Evolutionary conservation across 1,140 invertebrate genomes (phyloP), one percentile per base, ranked within the genome.

Genomic region (Littorina saxatilis): DNA sequence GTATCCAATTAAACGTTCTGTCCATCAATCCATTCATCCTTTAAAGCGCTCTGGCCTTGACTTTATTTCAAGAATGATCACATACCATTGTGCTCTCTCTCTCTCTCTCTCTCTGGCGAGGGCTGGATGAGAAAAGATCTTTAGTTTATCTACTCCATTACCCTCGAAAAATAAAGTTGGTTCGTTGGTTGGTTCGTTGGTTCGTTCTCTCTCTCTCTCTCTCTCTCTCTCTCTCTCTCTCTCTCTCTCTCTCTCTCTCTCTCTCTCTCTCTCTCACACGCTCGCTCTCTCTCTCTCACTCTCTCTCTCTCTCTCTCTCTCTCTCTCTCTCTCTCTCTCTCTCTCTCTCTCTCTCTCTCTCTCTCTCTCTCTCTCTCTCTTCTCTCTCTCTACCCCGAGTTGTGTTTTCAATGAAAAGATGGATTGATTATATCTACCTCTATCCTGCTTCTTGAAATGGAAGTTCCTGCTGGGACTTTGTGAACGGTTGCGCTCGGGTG

Each of bases 321-420:
- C 32, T 32, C 32, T 66, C 32, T 27, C 11, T 32, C 61, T 32
- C 9, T n/a, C 27, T 11, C 61, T 66, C 27, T 66, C 11, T 66
- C 11, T 15, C 27, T 15, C 27, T 66, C 61, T 11, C 61, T 9
- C n/a, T 66, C 23, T 32, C 61, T 32, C 23, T 32, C 23, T 32
- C 32, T 66, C 61, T 66, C 61, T 66, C 61, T 66, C 61, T 32
- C 23, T 32, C 61, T 32, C 61, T n/a, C 61, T 32, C 61, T n/a
- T 66, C 61, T 27, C n/a, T 66, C 23, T 15, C 61, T 27, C 11
- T 27, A 11, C 32, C 11, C 11, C 23, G 61, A 66, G 7, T 32
- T 66, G 7, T 15, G 32, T 27, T 9, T 9, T 13, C 61, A 11
- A 66, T 11, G 9, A 66, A 27, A 66, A 27, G 7, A 66, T 15